Percentiles rank a stretch among this genome's conserved stretches.
Evolutionary conservation across 2,888 invertebrate genomes (phyloP).

Genomic region (Listrodromus nycthemerus): DNA sequence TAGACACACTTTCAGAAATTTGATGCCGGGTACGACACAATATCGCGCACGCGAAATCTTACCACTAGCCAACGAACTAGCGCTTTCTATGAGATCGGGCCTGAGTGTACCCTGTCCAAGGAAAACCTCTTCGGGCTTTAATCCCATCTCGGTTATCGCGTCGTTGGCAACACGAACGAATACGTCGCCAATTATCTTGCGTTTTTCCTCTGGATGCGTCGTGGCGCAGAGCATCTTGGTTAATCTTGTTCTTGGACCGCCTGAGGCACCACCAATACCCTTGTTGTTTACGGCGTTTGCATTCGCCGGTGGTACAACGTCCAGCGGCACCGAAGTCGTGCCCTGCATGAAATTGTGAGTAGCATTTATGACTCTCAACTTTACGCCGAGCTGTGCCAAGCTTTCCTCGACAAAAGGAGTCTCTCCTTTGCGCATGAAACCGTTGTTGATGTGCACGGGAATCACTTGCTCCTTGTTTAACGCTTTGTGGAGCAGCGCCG

Average conservation of each 20-base stretch:
- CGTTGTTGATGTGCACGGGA: conserved; percentile 99
- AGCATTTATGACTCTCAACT: conserved; percentile 91
- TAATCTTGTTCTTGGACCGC: conserved; percentile 86
- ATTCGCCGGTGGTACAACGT: conserved; percentile 72
- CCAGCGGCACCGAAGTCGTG: conserved; percentile 92
- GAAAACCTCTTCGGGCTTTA: conserved; percentile 96
- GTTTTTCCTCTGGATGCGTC: conserved; percentile 97
- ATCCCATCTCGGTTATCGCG: conserved; percentile 93
- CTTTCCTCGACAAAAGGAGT: conserved; percentile 94
- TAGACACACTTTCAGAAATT: neutral
- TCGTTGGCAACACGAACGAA: conserved; percentile 98
- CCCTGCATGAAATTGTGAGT: conserved; percentile 90
- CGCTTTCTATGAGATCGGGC: conserved; percentile 99
- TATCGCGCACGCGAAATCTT: conserved; percentile 54
- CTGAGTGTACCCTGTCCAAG: conserved; percentile 98
- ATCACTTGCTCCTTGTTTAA: conserved; percentile 95
- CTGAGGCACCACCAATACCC: conserved; percentile 73
- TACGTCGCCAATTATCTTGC: conserved; percentile 99
- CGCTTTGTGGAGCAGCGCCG: conserved; percentile 96
- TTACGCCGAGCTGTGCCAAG: conserved; percentile 92
- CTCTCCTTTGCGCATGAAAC: conserved; percentile 99
- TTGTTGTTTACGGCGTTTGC: conserved; percentile 84
- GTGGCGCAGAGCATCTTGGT: conserved; percentile 95
- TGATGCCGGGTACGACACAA: neutral
- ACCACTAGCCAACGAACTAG: conserved; percentile 92